Evolutionary conservation across 2,113 vertebrate species (phyloP), one percentile per base, ranked within the genome.

Genomic region (Microcebus tavaratra): DNA sequence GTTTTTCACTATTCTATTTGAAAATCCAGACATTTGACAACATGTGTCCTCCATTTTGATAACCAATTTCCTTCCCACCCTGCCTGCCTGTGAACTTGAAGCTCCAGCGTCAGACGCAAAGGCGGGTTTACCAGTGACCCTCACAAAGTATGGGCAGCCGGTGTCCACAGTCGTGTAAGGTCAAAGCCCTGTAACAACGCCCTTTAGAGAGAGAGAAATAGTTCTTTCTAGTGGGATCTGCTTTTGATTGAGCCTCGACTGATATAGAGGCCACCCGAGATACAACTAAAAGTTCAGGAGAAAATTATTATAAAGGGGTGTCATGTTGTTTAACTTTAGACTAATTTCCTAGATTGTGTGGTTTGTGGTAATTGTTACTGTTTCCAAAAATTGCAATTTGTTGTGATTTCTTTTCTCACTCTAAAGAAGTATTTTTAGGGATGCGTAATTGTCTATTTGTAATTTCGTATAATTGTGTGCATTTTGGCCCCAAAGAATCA

Each of bases 361-460:
- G 50, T 76, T 91, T 96, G 36, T 82, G 25, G 21, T 86, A 12
- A 70, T 75, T 88, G 57, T 82, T 14, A 45, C 27, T 34, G 36
- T 84, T 96, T 95, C 70, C 6, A 84, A 68, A 96, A 68, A 79
- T 12, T n/a, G 53, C 29, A 55, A 55, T 80, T 78, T 90, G 55
- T 55, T 65, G 3, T 55, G 75, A 83, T 90, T 83, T 96, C 79
- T 89, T 86, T 95, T 76, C 36, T 59, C 48, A 39, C 15, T 23
- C n/a, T 53, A 63, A 88, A n/a, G 50, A 88, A 85, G 18, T 95
- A 57, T 79, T 73, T 83, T 48, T 86, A 75, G 57, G 29, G 14
- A 36, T 84, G 53, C 13, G 4, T 36, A 39, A 68, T 63, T 79
- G 85, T 93, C 17, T 31, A 55, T 29, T 63, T 65, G 17, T 79